Evolutionary conservation across 1,140 invertebrate species (phyloP).

Genomic region (Amyelois transitella): DNA sequence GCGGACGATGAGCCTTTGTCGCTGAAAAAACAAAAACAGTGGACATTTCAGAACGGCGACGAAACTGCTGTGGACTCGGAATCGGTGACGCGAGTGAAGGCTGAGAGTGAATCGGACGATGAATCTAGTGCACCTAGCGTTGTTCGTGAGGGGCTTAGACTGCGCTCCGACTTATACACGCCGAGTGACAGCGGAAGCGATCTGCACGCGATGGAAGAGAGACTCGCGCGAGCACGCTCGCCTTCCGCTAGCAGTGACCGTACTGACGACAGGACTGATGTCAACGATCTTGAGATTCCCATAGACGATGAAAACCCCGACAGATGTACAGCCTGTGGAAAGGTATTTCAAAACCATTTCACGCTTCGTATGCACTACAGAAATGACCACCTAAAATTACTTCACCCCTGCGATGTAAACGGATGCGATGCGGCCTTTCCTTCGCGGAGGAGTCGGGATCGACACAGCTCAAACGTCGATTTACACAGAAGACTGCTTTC

Average conservation of each 20-base stretch:
- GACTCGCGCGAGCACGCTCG: constrained; percentile 67
- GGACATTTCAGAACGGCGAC: constrained; percentile 62
- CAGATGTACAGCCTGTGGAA: constrained; percentile 91
- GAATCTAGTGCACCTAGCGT: constrained; percentile 64
- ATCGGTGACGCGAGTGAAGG: constrained; percentile 53
- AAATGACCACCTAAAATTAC: constrained; percentile 93
- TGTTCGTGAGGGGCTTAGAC: constrained; percentile 61
- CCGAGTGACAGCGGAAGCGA: constrained; percentile 69
- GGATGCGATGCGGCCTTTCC: constrained; percentile 95
- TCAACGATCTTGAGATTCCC: constrained; percentile 85
- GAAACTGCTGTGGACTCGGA: constrained; percentile 54
- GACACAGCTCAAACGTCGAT: constrained; percentile 94
- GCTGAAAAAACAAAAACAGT: constrained; percentile 75
- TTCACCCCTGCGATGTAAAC: constrained; percentile 93
- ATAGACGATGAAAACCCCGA: constrained; percentile 86
- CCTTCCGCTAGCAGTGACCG: constrained; percentile 75
- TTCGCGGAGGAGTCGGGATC: constrained; percentile 91
- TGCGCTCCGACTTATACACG: constrained; percentile 70
- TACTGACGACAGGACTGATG: constrained; percentile 74
- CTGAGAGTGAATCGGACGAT: constrained; percentile 66
- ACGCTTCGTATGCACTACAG: constrained; percentile 94
- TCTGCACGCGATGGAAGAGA: constrained; percentile 53
- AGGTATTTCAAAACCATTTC: constrained; percentile 95
- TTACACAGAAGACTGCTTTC: constrained; percentile 89
- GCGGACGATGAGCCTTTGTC: constrained; percentile 74